phyloP scores from a whole-genome alignment of 2,797 vertebrate species.

The Ctenopoma kingsleyae region DNA sequence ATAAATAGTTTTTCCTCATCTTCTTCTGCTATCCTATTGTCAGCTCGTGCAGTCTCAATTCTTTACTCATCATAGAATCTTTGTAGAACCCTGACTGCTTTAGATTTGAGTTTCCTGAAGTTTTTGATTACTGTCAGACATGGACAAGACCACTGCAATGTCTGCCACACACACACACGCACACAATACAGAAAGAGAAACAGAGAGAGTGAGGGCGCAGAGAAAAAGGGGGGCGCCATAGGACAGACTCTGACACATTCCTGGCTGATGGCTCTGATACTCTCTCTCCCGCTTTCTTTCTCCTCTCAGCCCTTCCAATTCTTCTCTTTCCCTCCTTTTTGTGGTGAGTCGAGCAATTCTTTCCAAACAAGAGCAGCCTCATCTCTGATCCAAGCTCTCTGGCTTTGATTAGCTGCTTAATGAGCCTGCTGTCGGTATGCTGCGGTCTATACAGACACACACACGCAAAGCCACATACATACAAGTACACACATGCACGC shows the following conservation, averaged over 20 bases:
- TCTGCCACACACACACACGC: conserved; percentile 61
- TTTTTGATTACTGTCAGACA: conserved; percentile 84
- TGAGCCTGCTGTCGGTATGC: conserved; percentile 85
- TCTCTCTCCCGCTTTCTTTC: conserved; percentile 73
- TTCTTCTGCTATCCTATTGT: conserved; percentile 29
- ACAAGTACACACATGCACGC: conserved; percentile 36
- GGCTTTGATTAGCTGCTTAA: conserved; percentile 88
- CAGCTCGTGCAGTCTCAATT: conserved; percentile 34
- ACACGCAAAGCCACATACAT: conserved; percentile 33
- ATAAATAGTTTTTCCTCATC: conserved; percentile 7
- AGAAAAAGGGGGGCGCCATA: conserved; percentile 72
- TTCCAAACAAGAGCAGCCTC: conserved; percentile 85
- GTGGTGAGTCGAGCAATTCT: conserved; percentile 84
- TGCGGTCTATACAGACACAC: conserved; percentile 70
- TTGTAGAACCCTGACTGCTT: conserved; percentile 70
- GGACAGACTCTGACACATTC: conserved; percentile 86
- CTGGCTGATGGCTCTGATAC: conserved; percentile 78
- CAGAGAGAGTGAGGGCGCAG: conserved; percentile 63
- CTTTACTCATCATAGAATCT: conserved; percentile 72
- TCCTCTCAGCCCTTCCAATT: conserved; percentile 71
- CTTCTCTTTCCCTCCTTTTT: conserved; percentile 75
- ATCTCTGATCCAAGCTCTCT: conserved; percentile 84
- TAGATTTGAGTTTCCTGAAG: conserved; percentile 82
- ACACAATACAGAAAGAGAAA: conserved; percentile 69
- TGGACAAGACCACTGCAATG: conserved; percentile 77